Percentiles rank a stretch among this genome's conserved stretches.
phyloP scores from a whole-genome alignment of 2,113 vertebrate species.

The Rostratula benghalensis region DNA sequence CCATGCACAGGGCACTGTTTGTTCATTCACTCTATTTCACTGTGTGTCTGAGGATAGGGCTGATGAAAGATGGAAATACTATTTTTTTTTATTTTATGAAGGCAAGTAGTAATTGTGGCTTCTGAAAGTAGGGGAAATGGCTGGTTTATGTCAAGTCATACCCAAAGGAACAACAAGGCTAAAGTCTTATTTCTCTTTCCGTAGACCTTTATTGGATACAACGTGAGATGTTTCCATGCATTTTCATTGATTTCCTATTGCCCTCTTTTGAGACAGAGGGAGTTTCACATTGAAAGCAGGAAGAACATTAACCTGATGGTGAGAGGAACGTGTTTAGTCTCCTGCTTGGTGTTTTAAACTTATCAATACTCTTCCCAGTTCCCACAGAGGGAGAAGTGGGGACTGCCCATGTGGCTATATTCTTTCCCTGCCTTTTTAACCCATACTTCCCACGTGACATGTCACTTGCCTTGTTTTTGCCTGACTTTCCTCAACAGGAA shows the following conservation, averaged over 20 bases:
- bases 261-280: background rate
- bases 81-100: background rate
- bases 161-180: background rate
- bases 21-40: background rate
- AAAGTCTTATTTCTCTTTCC: constrained; percentile 15
- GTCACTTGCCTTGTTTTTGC: background rate
- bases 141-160: background rate
- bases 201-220: background rate
- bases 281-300: background rate
- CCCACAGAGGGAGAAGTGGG: background rate
- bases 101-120: background rate
- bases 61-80: constrained; percentile 22
- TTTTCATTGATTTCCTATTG: constrained; percentile 44
- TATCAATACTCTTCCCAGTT: background rate
- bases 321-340: background rate
- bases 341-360: background rate
- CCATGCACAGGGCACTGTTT: background rate
- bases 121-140: background rate
- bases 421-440: background rate
- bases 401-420: background rate
- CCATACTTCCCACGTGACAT: background rate
- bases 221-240: background rate
- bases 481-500: background rate
- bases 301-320: background rate
- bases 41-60: background rate